Percentiles rank a stretch among this genome's conserved stretches.
These are phyloP conservation scores for Bufotes viridis DNA, from an alignment of 2,797 vertebrate species.

Conservation along the genomic window DNA sequence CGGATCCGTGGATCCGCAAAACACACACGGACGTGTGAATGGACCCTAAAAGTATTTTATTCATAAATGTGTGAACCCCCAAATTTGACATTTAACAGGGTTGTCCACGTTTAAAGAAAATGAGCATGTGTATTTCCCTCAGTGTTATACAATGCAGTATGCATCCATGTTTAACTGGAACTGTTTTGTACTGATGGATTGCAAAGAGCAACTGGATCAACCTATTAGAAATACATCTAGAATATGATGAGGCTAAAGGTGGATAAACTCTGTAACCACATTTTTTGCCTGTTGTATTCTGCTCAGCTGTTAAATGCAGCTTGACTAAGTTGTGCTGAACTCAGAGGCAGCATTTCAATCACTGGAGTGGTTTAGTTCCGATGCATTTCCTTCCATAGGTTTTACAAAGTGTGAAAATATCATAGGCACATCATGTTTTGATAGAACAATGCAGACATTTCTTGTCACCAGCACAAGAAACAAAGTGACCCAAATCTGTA, in stretches of 20 bases:
- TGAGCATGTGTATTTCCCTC: too few relatives aligned
- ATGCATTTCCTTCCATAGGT: background rate
- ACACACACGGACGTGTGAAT: too few relatives aligned
- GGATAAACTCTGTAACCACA: background rate
- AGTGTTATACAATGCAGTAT: too few relatives aligned
- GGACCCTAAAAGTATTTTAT: too few relatives aligned
- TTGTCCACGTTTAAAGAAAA: too few relatives aligned
- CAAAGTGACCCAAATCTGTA: too few relatives aligned
- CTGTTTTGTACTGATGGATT: background rate
- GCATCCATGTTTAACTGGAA: background rate
- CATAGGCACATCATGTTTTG: background rate
- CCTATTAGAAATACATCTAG: background rate
- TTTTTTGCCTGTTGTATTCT: too few relatives aligned
- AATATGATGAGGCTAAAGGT: background rate
- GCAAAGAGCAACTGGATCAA: background rate
- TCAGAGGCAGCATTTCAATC: background rate
- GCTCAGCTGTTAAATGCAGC: background rate
- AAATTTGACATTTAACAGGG: too few relatives aligned
- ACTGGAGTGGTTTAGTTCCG: background rate
- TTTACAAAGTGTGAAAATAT: background rate
- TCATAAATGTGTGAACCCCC: too few relatives aligned
- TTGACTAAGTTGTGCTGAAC: background rate
- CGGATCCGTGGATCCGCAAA: too few relatives aligned
- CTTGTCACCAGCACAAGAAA: too few relatives aligned
- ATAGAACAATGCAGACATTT: background rate